Conservation (phyloP, 2,888 invertebrate species). For the Chirona hameri region DNA sequence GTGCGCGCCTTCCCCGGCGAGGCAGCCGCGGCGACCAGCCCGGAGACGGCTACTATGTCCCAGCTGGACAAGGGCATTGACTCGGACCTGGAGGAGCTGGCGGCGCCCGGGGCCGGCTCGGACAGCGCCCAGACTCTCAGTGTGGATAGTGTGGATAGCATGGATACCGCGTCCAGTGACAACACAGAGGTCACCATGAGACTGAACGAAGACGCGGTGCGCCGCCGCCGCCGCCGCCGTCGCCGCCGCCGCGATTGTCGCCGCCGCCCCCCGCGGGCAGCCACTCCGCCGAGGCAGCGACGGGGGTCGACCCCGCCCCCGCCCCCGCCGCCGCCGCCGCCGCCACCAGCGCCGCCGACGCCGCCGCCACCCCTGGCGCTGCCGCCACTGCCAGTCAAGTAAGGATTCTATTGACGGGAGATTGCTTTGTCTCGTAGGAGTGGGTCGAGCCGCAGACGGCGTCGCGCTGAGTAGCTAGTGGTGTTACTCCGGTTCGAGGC, state of each 20-base stretch:
- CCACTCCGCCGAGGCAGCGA: not conserved
- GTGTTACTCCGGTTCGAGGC: no score
- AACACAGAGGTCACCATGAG: not conserved
- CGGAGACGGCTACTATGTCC: not conserved
- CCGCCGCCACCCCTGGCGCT: not conserved
- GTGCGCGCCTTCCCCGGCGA: not conserved
- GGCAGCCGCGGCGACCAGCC: not conserved
- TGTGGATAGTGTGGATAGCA: not conserved
- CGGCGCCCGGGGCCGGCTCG: not conserved
- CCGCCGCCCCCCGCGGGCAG: not conserved
- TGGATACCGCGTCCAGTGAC: not conserved
- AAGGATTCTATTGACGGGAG: not conserved
- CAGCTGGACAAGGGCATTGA: slow-evolving; percentile 23
- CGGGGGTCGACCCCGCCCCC: not conserved
- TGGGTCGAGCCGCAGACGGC: no score
- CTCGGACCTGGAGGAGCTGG: slow-evolving; percentile 8
- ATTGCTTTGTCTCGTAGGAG: no score
- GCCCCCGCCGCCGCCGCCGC: not conserved
- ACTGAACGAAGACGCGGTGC: not conserved
- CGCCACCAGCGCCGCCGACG: not conserved
- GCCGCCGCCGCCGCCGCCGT: not conserved
- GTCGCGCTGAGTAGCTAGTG: no score
- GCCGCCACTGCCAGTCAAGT: not conserved
- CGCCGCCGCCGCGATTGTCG: not conserved
- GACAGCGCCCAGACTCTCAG: not conserved